Evolutionary conservation across 2,888 invertebrate genomes (phyloP), one percentile per base, ranked within the genome.

Genomic region (Drosophila kambysellisi): DNA sequence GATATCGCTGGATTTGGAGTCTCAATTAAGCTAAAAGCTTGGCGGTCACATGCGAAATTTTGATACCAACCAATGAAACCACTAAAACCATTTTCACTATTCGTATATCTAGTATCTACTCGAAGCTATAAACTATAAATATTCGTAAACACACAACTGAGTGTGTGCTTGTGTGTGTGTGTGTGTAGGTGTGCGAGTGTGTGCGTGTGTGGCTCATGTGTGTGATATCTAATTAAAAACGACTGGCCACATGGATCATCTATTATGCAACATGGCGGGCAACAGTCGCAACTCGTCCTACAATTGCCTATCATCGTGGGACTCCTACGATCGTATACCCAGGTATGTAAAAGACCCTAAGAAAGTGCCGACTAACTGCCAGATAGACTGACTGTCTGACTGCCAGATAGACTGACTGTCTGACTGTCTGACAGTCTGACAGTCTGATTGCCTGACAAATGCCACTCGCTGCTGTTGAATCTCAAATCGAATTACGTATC

Each of bases 291-390:
- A 97, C 94, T 97, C 96, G 93, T 97, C 97, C 74, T 97, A 97
- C 94, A 97, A 97, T 94, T 97, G 97, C 94, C 95, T 97, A 91
- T 96, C 96, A 77, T 96, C 97, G 93, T 97, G 97, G 97, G 97
- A 97, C 94, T 97, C 97, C 93, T 97, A 97, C 94, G 97, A 97
- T 93, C 95, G 95, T 92, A 97, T 97, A 94, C 97, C 97, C 88
- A 97, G 97, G 97, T 97, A 89, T 91, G 91, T 32, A 30, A 12
- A n/a, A 56, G n/a, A 20, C 25, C 2, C 15, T 33, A 29, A 15
- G 17, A 29, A 8, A 30, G 17, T 11, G 50, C 1, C 29, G 1
- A 29, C 50, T 30, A 2, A n/a, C n/a, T 30, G 51, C 6, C 29
- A 20, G 30, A n/a, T 30, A 17, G 20, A 17, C 20, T 43, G 11